A percentile compares a stretch with the other conserved stretches of the same genome.
Evolutionary conservation across 2,113 vertebrate species (phyloP).

Genomic region (Paedocypris sp.): DNA sequence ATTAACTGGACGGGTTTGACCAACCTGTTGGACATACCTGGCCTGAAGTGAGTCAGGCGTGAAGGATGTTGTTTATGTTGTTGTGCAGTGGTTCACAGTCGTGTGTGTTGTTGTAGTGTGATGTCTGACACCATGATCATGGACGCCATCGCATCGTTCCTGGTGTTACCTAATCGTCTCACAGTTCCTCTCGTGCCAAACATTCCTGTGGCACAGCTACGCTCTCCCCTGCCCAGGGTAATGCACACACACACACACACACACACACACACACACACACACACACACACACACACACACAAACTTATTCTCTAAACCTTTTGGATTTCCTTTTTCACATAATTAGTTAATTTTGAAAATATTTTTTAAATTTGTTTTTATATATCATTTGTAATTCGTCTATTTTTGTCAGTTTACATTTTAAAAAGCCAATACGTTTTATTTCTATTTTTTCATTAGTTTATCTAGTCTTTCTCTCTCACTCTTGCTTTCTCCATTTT

Average conservation of each 20-base stretch:
- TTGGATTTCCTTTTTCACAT: too few species aligned
- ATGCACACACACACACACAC: constrained; percentile 7
- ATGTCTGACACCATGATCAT: constrained; percentile 89
- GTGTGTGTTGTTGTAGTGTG: too few species aligned
- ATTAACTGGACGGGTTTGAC: constrained; percentile 94
- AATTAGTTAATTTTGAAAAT: too few species aligned
- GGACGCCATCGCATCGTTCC: constrained; percentile 82
- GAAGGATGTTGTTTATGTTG: neutral
- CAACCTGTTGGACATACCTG: constrained; percentile 85
- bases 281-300: neutral
- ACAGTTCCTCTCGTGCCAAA: constrained; percentile 74
- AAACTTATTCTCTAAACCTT: too few species aligned
- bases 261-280: constrained; percentile 5
- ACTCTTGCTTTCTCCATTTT: too few species aligned
- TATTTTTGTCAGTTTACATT: too few species aligned
- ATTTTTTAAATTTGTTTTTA: too few species aligned
- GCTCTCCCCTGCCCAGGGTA: constrained; percentile 83
- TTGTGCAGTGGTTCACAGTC: too few species aligned
- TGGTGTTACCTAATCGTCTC: constrained; percentile 85
- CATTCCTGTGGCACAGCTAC: constrained; percentile 73
- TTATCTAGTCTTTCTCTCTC: too few species aligned
- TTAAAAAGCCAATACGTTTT: too few species aligned
- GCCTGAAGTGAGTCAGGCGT: constrained; percentile 71
- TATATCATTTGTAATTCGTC: too few species aligned
- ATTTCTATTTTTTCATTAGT: too few species aligned